Base-by-base conservation (phyloP, 2,113 vertebrate genomes). In the Seriola dumerili region DNA sequence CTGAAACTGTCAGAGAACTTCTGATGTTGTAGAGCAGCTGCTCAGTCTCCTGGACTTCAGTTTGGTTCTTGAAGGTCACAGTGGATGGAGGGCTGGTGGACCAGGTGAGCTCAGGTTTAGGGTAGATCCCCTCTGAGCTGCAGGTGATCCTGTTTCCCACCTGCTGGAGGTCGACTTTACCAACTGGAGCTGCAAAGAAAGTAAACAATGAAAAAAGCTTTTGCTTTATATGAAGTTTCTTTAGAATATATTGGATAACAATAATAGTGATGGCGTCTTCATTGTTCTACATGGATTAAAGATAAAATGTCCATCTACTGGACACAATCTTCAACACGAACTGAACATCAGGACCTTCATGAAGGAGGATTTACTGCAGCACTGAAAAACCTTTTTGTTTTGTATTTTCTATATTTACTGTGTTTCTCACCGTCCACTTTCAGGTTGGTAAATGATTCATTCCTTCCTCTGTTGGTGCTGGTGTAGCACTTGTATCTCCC, bases 401-500 rank as follows among this genome's bases (percentile, higher is more conserved):
- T 25, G 25, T 25, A 25, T 25, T 25, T 25, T 25, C 25, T 25
- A 25, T 25, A 25, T 25, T 25, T 25, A 25, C 25, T 17, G 19
- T 64, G 4, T 55, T 34, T 64, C 8, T 64, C 89, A 96, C 95
- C 95, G 84, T 32, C 46, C 17, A 95, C 1, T 0, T 0, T 44
- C 0, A 96, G 67, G 0, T 0, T 6, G 29, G 94, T 59, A 10
- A 78, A 46, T 10, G 21, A 1, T 40, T 93, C 73, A 4, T 16
- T 52, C 50, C 0, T 48, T 3, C 0, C 0, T 1, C 5, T 2
- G 0, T 0, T 0, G 21, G 81, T 91, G 69, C 87, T 89, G 48
- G 71, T 77, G 2, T 93, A 95, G 69, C 95, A 97, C 4, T 0
- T 71, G 1, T 96, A 96, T 38, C 0, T 32, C 0, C 94, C 94